phyloP scores from a whole-genome alignment of 2,888 invertebrate genomes.

The Yponomeuta sedellus region DNA sequence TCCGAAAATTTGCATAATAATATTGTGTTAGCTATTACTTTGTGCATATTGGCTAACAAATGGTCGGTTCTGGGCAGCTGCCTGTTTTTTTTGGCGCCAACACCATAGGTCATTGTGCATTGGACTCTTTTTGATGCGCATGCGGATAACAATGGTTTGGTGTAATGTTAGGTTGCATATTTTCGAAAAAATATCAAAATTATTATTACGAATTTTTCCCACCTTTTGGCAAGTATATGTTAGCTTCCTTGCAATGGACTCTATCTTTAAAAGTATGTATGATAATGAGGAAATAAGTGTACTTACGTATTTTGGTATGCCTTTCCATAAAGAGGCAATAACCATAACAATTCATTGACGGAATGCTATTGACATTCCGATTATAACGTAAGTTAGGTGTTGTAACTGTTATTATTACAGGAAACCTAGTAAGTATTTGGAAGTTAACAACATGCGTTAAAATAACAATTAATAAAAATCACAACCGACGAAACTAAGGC shows the following conservation, averaged over 20 bases:
- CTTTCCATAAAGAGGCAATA: background rate
- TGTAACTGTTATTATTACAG: background rate
- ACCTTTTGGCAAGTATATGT: background rate
- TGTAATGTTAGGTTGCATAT: slow-evolving; percentile 10
- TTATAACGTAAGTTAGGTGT: background rate
- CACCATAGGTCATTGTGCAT: slow-evolving; percentile 59
- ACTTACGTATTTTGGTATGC: background rate
- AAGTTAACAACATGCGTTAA: background rate
- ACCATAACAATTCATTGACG: background rate
- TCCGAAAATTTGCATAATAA: slow-evolving; percentile 67
- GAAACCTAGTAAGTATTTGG: background rate
- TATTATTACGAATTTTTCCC: background rate
- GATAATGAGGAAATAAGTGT: too few species aligned
- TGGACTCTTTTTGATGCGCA: slow-evolving; percentile 35
- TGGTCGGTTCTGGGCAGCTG: slow-evolving; percentile 42
- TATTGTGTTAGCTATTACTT: slow-evolving; percentile 63
- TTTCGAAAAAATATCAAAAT: background rate
- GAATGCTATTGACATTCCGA: background rate
- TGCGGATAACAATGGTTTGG: slow-evolving; percentile 1
- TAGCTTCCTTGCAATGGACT: background rate
- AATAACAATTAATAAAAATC: slow-evolving; percentile 26
- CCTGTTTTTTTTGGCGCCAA: slow-evolving; percentile 29
- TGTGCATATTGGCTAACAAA: slow-evolving; percentile 59
- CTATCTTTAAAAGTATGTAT: background rate
- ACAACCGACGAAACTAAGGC: slow-evolving; percentile 39